phyloP scores from a whole-genome alignment of 2,888 invertebrate species.

The Polyommatus icarus region DNA sequence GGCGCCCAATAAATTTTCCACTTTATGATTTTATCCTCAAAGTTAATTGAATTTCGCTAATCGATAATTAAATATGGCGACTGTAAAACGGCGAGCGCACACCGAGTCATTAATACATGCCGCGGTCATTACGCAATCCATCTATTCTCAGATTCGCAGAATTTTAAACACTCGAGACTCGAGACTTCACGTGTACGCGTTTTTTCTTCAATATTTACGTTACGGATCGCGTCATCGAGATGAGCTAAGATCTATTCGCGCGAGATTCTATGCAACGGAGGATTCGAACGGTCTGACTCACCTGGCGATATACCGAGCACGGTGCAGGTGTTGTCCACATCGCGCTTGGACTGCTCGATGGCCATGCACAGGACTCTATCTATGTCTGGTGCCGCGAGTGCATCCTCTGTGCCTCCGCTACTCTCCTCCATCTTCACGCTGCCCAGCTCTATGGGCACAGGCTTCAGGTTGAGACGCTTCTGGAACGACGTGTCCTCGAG shows the following conservation, averaged over 20 bases:
- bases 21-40: background rate
- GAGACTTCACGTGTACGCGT: conserved; percentile 61
- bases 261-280: conserved; percentile 36
- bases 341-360: conserved; percentile 91
- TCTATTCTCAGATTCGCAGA: conserved; percentile 60
- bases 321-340: conserved; percentile 91
- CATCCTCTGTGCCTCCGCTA: conserved; percentile 78
- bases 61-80: conserved; percentile 21
- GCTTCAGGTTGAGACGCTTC: conserved; percentile 89
- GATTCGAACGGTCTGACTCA: conserved; percentile 70
- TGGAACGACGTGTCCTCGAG: conserved; percentile 92
- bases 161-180: conserved; percentile 61
- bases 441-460: conserved; percentile 84
- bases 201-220: conserved; percentile 53
- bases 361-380: conserved; percentile 92
- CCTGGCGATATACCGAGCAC: conserved; percentile 93
- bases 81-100: conserved; percentile 33
- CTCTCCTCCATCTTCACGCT: conserved; percentile 85
- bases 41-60: conserved; percentile 24
- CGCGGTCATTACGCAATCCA: conserved; percentile 65
- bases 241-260: conserved; percentile 34
- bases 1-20: background rate
- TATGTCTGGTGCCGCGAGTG: conserved; percentile 86
- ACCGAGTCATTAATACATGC: conserved; percentile 51
- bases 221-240: conserved; percentile 61